A percentile compares a stretch with the other conserved stretches of the same genome.
phyloP scores from a whole-genome alignment of 2,888 invertebrate genomes.

The Aleiodes alternator region DNA sequence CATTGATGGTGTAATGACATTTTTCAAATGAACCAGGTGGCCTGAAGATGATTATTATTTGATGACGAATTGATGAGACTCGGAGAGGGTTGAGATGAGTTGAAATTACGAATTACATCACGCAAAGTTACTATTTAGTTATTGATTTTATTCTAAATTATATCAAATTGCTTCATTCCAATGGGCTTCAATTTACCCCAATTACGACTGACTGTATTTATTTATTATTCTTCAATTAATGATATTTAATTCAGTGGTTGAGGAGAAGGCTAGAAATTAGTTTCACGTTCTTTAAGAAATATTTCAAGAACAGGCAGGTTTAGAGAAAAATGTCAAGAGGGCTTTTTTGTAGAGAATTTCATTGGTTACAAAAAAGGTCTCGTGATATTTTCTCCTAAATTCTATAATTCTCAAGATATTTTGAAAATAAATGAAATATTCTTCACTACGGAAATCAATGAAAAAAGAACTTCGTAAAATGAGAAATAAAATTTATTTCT shows the following conservation, averaged over 20 bases:
- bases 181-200: conserved; percentile 19
- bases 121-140: conserved; percentile 1
- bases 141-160: conserved; percentile 2
- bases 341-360: too few species aligned
- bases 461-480: neutral
- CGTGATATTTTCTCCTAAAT: too few species aligned
- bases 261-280: neutral
- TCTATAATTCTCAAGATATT: too few species aligned
- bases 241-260: neutral
- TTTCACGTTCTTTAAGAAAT: neutral
- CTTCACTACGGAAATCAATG: neutral
- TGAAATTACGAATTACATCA: conserved; percentile 7
- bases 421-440: neutral
- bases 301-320: neutral
- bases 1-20: conserved; percentile 18
- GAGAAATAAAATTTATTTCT: neutral
- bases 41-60: conserved; percentile 11
- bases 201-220: conserved; percentile 33
- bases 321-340: too few species aligned
- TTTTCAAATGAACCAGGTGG: conserved; percentile 16
- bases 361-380: too few species aligned
- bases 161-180: conserved; percentile 30
- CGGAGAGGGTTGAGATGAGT: neutral
- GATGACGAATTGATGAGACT: conserved; percentile 9
- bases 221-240: conserved; percentile 5